phyloP scores from a whole-genome alignment of 2,797 vertebrate genomes.

The Crenichthys baileyi region DNA sequence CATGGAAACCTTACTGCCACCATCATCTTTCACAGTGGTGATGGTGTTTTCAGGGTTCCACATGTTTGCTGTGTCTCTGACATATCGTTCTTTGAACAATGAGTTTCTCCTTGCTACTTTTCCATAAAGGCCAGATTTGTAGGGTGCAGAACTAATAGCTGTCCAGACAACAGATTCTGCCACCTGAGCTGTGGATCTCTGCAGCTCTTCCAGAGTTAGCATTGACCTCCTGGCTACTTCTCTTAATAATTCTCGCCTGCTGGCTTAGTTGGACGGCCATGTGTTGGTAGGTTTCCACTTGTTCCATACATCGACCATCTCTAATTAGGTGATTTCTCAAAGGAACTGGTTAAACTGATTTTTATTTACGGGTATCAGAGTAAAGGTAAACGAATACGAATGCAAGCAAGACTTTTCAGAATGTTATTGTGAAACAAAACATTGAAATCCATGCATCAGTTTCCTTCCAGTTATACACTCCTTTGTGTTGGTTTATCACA shows the following conservation, averaged over 20 bases:
- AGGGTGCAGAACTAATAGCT: too few species aligned
- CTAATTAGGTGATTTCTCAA: too few species aligned
- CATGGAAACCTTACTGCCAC: too few species aligned
- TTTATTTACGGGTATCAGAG: neutral
- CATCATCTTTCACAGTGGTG: too few species aligned
- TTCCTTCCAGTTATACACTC: neutral
- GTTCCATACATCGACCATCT: neutral
- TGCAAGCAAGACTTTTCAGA: neutral
- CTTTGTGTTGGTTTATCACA: too few species aligned
- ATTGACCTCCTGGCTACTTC: neutral
- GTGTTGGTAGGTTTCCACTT: neutral
- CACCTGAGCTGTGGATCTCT: neutral
- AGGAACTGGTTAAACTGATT: too few species aligned
- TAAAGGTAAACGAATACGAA: neutral
- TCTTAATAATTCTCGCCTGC: neutral
- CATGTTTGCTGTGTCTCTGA: too few species aligned
- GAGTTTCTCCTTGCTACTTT: too few species aligned
- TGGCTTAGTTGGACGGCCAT: neutral
- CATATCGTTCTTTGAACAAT: too few species aligned
- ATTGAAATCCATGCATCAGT: too few species aligned
- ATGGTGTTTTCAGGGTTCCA: too few species aligned
- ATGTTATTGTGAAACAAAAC: neutral
- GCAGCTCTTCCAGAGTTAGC: neutral
- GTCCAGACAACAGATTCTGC: neutral
- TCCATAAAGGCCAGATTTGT: too few species aligned